These are phyloP conservation scores for Dryomyza anilis DNA, from an alignment of 2,888 invertebrate species.

Conservation along the genomic window DNA sequence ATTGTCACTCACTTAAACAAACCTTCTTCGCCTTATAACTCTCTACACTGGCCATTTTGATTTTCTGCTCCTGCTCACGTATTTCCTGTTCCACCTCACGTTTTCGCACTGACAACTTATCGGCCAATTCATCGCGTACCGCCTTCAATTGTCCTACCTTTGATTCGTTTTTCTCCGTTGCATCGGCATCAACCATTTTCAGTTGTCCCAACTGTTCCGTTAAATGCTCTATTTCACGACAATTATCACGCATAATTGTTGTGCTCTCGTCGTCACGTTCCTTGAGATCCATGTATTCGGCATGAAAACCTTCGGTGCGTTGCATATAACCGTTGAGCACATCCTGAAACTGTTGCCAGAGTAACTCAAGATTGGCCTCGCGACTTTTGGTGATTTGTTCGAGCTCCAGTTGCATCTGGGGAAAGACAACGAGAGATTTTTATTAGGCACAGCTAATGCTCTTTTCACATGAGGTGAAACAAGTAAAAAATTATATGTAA, in stretches of 20 bases:
- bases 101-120: constrained; percentile 64
- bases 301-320: constrained; percentile 60
- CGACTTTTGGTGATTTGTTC: constrained; percentile 61
- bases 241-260: constrained; percentile 55
- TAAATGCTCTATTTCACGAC: constrained; percentile 54
- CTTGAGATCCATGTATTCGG: constrained; percentile 61
- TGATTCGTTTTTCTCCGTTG: constrained; percentile 60
- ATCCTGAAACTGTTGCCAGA: constrained; percentile 61
- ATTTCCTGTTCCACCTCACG: constrained; percentile 64
- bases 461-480: no score
- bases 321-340: constrained; percentile 58
- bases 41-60: constrained; percentile 68
- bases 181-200: constrained; percentile 63
- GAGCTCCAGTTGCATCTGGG: constrained; percentile 57
- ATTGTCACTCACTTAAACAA: not conserved
- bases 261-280: constrained; percentile 60
- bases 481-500: not conserved
- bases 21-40: constrained; percentile 64
- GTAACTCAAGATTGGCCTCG: constrained; percentile 63
- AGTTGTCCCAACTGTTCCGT: constrained; percentile 53
- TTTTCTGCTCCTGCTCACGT: constrained; percentile 63
- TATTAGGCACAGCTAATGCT: no score
- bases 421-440: not conserved
- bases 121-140: constrained; percentile 63
- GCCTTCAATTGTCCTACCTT: constrained; percentile 62